These are phyloP conservation scores for Anas platyrhynchos DNA, from an alignment of 2,113 vertebrate genomes.

Conservation along the genomic window DNA sequence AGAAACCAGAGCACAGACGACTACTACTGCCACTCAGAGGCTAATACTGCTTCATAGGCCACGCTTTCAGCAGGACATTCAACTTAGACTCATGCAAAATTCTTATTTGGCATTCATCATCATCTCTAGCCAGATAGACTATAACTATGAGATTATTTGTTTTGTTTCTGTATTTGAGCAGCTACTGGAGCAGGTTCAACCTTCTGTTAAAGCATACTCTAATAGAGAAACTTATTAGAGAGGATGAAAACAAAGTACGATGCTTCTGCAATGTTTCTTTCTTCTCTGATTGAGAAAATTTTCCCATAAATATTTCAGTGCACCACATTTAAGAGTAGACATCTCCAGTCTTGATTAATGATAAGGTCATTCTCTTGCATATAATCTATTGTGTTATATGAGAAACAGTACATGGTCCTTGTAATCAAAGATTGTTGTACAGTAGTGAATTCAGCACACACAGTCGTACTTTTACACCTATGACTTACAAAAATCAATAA, in stretches of 20 bases:
- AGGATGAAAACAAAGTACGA: neutral
- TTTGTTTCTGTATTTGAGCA: neutral
- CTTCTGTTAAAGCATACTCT: neutral
- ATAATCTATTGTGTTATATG: neutral
- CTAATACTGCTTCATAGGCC: neutral
- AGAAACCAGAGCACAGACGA: neutral
- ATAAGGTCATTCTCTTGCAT: neutral
- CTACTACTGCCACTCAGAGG: neutral
- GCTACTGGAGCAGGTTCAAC: neutral
- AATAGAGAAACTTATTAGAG: neutral
- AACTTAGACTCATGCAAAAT: neutral
- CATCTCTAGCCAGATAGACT: neutral
- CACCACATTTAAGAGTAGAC: neutral
- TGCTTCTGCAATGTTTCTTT: neutral
- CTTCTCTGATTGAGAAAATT: neutral
- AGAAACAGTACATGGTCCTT: neutral
- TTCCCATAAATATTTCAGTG: neutral
- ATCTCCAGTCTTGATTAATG: neutral
- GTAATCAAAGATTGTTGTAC: neutral
- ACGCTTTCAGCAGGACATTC: neutral
- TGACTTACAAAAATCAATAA: neutral
- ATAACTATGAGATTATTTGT: neutral
- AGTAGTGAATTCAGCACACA: neutral
- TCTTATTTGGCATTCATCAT: neutral
- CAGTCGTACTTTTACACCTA: neutral